Evolutionary conservation across 2,113 vertebrate genomes (phyloP), one percentile per base, ranked within the genome.

Genomic region (Xiphophorus maculatus): DNA sequence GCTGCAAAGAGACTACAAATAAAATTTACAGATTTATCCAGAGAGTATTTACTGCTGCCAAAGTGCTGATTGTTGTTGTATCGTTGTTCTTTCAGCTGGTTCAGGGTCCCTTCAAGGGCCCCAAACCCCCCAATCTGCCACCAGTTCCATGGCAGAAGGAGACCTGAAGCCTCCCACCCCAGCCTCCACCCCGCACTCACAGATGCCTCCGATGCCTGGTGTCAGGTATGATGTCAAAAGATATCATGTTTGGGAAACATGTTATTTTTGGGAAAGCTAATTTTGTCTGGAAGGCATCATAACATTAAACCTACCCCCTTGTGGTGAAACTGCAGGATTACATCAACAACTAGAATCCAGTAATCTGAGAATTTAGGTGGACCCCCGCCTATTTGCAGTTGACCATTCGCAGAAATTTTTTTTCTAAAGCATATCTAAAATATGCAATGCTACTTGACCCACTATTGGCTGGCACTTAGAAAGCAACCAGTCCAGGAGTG

Each of bases 141-240:
- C 96, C 93, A 99, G 98, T 91, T 99, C 98, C 7, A 99, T 99
- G 98, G 96, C 98, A 82, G 98, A 99, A 88, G 97, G 98, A 91
- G 98, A 99, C 91, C 82, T 98, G 86, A 99, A 99, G 90, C 98
- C 98, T 62, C 98, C 98, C n/a, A 99, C 98, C 74, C 98, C 98
- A 71, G 98, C 97, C 0, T 99, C 98, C 33, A 99, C 98, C 17
- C 98, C 98, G 28, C 98, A 99, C 85, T 97, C 96, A 82, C 98
- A 99, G 92, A 97, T 99, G 92, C 96, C 97, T 14, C 96, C 97
- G 22, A 94, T 98, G 95, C 96, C 97, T 69, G 96, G 96, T 76
- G 96, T 95, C 94, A 97, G 97, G 98, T 99, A 95, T 0, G 69
- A 71, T 8, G 48, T 28, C 5, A 9, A 77, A 28, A 67, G 15